Percentiles rank a stretch among this genome's conserved stretches.
These are phyloP conservation scores for Psilanteris sp. DNA, from an alignment of 1,140 invertebrate genomes.

Conservation along the genomic window DNA sequence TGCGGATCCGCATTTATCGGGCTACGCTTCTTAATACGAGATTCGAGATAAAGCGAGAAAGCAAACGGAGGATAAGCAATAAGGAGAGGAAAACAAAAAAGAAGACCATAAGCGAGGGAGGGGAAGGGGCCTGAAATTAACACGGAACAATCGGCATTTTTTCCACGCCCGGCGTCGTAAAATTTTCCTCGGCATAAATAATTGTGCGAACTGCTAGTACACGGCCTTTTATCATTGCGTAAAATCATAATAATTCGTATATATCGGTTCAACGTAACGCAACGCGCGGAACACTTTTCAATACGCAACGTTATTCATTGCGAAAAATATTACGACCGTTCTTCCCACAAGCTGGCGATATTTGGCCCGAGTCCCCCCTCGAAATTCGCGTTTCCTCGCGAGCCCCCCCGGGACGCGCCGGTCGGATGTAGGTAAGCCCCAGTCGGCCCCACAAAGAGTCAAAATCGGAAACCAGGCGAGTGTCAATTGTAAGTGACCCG, in stretches of 20 bases:
- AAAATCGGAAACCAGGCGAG: slow-evolving; percentile 44
- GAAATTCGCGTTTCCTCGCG: slow-evolving; percentile 16
- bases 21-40: background rate
- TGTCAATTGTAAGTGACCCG: slow-evolving; percentile 47
- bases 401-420: background rate
- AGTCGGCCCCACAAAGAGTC: slow-evolving; percentile 24
- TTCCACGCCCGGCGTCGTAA: background rate
- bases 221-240: slow-evolving; percentile 6
- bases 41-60: too few species aligned
- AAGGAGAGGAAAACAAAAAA: background rate
- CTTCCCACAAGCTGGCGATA: slow-evolving; percentile 35
- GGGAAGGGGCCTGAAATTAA: background rate
- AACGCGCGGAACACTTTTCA: slow-evolving; percentile 16
- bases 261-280: slow-evolving; percentile 8
- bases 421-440: slow-evolving; percentile 5
- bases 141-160: background rate
- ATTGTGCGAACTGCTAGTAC: slow-evolving; percentile 20
- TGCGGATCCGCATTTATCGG: too few species aligned
- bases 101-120: too few species aligned
- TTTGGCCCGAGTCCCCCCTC: background rate
- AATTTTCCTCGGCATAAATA: slow-evolving; percentile 10
- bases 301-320: slow-evolving; percentile 21
- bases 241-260: slow-evolving; percentile 16
- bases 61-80: too few species aligned
- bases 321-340: slow-evolving; percentile 28